Percentiles rank a stretch among this genome's conserved stretches.
These are phyloP conservation scores for Troilus luridus DNA, from an alignment of 2,888 invertebrate genomes.

Conservation along the genomic window DNA sequence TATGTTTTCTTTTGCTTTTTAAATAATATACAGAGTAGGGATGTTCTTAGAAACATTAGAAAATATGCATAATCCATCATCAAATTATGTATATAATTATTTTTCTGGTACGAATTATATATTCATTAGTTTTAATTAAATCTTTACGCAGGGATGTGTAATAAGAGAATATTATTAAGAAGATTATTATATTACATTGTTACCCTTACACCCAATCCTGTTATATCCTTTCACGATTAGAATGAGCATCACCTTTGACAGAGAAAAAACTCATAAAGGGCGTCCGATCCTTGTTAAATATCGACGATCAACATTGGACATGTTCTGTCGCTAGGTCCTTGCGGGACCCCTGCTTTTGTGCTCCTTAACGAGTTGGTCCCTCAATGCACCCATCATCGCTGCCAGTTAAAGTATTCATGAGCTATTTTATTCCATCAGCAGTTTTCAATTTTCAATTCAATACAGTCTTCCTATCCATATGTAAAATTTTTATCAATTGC, in stretches of 20 bases:
- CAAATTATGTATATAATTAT: too few relatives aligned
- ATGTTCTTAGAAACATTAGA: too few relatives aligned
- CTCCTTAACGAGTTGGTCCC: not conserved
- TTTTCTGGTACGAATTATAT: too few relatives aligned
- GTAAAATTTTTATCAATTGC: not conserved
- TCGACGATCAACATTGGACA: not conserved
- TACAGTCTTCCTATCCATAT: not conserved
- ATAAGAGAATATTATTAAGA: too few relatives aligned
- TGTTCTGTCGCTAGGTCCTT: not conserved
- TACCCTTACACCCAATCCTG: not conserved
- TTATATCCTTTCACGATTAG: not conserved
- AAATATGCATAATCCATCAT: too few relatives aligned
- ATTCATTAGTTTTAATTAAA: too few relatives aligned
- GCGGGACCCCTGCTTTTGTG: slow-evolving; percentile 3
- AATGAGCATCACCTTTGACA: not conserved
- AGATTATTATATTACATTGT: not conserved
- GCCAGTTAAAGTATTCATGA: slow-evolving; percentile 10
- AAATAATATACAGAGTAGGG: too few relatives aligned
- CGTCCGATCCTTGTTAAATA: slow-evolving; percentile 5
- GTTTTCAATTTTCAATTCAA: not conserved
- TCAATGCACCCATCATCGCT: not conserved
- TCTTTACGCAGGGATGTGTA: too few relatives aligned
- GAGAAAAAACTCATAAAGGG: not conserved
- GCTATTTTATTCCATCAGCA: not conserved
- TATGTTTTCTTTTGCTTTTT: too few relatives aligned